A percentile compares a stretch with the other conserved stretches of the same genome.
phyloP scores from a whole-genome alignment of 2,888 invertebrate species.

The Phaedon cochleariae region DNA sequence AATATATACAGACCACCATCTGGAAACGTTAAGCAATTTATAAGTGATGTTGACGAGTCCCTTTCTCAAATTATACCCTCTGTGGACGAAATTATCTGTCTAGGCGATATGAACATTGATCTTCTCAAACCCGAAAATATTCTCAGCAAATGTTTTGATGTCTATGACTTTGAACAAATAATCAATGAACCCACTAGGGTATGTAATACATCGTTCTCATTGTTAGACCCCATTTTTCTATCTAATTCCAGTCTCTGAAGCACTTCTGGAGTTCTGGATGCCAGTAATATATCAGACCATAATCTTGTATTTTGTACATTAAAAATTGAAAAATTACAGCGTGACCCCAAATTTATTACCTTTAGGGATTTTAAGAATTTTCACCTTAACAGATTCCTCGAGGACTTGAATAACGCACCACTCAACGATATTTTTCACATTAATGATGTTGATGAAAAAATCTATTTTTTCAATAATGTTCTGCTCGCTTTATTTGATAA shows the following conservation, averaged over 20 bases:
- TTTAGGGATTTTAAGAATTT: not conserved
- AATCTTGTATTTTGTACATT: too few relatives aligned
- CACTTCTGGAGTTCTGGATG: not conserved
- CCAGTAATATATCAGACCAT: not conserved
- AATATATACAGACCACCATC: not conserved
- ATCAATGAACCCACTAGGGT: not conserved
- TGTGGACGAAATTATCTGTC: not conserved
- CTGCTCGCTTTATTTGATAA: not conserved
- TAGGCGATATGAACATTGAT: too few relatives aligned
- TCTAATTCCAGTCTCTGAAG: not conserved
- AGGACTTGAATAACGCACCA: not conserved
- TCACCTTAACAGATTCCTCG: not conserved
- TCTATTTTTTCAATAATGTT: constrained; percentile 7
- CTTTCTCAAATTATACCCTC: not conserved
- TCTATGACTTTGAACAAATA: not conserved
- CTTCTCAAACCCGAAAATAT: too few relatives aligned
- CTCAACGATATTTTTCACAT: constrained; percentile 10
- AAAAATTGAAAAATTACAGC: not conserved
- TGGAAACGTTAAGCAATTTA: not conserved
- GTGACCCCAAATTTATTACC: not conserved
- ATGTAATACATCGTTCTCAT: not conserved
- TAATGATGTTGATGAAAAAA: constrained; percentile 2
- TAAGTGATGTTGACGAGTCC: not conserved
- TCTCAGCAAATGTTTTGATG: not conserved
- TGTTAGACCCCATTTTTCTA: constrained; percentile 4